Conservation (phyloP, 2,888 invertebrate species). For the Caenorhabditis uteleia region DNA sequence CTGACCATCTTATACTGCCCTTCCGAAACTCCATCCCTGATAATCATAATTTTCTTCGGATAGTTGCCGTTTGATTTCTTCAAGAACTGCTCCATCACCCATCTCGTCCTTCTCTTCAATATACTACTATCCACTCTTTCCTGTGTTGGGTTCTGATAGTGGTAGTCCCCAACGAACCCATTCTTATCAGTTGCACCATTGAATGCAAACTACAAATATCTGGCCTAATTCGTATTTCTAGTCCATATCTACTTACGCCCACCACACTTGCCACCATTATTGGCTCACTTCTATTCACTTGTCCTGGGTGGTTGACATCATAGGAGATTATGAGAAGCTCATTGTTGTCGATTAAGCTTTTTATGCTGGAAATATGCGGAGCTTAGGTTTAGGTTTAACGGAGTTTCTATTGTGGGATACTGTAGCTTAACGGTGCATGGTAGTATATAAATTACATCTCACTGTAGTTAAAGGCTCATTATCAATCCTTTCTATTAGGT, state of each 20-base stretch:
- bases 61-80: constrained; percentile 4
- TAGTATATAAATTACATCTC: no score
- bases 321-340: constrained; percentile 33
- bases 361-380: constrained; percentile 7
- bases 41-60: constrained; percentile 34
- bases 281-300: constrained; percentile 9
- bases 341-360: constrained; percentile 6
- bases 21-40: constrained; percentile 53
- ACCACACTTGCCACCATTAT: constrained; percentile 23
- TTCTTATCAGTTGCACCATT: constrained; percentile 32
- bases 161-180: constrained; percentile 46
- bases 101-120: constrained; percentile 20
- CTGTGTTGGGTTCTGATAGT: constrained; percentile 33
- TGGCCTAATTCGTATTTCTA: not conserved
- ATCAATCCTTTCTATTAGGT: constrained; percentile 7
- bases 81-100: constrained; percentile 30
- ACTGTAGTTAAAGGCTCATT: constrained; percentile 7
- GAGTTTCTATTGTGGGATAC: no score
- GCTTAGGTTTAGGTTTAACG: no score
- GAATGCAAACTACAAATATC: constrained; percentile 39
- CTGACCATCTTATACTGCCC: constrained; percentile 49
- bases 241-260: constrained; percentile 23
- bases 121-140: constrained; percentile 39
- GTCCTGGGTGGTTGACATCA: constrained; percentile 41
- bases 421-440: no score